These are phyloP conservation scores for Chlorodrepanis virens DNA, from an alignment of 2,113 vertebrate genomes.

Conservation along the genomic window DNA sequence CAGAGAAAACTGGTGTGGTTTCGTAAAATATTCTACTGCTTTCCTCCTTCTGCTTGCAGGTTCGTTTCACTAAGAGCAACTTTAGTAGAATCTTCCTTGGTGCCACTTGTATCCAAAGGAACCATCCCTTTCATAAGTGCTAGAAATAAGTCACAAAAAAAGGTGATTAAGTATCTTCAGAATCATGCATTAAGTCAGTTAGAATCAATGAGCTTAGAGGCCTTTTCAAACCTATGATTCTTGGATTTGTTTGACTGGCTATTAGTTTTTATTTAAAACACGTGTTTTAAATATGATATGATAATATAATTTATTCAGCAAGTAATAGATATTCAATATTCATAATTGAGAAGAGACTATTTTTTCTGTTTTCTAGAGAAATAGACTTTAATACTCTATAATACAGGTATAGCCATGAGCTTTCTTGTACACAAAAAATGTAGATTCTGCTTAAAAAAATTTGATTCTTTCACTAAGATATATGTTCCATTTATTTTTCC, in stretches of 20 bases:
- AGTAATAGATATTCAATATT: not conserved
- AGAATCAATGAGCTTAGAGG: not conserved
- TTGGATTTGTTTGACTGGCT: not conserved
- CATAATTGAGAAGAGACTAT: not conserved
- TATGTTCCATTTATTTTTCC: not conserved
- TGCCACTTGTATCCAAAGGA: slow-evolving; percentile 9
- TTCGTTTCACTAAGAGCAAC: slow-evolving; percentile 17
- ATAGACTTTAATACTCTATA: not conserved
- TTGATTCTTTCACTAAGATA: not conserved
- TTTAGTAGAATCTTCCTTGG: not conserved
- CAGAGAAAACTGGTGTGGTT: not conserved
- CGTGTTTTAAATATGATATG: not conserved
- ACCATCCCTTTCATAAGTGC: not conserved
- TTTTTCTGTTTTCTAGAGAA: not conserved
- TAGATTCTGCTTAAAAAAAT: not conserved
- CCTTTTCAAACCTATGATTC: not conserved
- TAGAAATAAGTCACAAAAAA: slow-evolving; percentile 13
- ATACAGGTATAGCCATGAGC: not conserved
- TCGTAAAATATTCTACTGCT: not conserved
- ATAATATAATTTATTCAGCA: not conserved
- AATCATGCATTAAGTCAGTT: not conserved
- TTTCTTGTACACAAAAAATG: not conserved
- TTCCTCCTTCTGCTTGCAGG: slow-evolving; percentile 33
- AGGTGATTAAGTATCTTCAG: not conserved
- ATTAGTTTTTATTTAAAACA: not conserved